phyloP scores from a whole-genome alignment of 2,888 invertebrate genomes.

The Pilophorus perplexus region DNA sequence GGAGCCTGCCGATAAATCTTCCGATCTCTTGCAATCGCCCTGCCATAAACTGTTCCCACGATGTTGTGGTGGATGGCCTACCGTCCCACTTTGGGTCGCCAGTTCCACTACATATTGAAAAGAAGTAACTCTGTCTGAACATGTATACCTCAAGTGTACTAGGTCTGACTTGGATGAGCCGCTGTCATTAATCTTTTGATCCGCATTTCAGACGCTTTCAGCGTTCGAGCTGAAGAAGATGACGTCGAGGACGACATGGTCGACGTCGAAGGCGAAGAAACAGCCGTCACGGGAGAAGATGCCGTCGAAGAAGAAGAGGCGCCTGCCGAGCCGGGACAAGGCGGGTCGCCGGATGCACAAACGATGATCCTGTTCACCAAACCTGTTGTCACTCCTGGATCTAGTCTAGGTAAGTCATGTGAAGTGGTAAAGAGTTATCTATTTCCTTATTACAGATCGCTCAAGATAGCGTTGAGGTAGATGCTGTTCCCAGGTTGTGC shows the following conservation, averaged over 20 bases:
- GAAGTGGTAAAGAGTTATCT: neutral
- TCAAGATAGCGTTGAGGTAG: no score
- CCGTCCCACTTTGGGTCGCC: no score
- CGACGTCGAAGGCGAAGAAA: constrained; percentile 63
- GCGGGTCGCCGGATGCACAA: constrained; percentile 85
- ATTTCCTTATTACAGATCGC: neutral
- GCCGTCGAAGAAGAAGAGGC: constrained; percentile 59
- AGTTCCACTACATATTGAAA: no score
- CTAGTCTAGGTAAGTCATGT: constrained; percentile 61
- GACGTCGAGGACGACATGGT: constrained; percentile 62
- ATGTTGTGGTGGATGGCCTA: no score
- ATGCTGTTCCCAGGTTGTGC: no score
- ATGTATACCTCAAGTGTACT: no score
- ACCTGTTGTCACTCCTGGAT: constrained; percentile 64
- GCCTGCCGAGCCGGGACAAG: constrained; percentile 55
- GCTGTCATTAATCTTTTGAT: no score
- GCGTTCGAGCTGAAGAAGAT: constrained; percentile 45
- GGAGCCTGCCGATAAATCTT: no score
- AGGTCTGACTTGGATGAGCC: no score
- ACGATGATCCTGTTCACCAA: constrained; percentile 86
- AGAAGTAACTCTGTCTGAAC: no score
- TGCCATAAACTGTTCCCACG: no score
- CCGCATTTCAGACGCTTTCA: neutral
- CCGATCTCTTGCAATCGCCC: no score
- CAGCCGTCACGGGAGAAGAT: constrained; percentile 54